These are phyloP conservation scores for Danaus plexippus DNA, from an alignment of 1,140 invertebrate species.

Conservation along the genomic window DNA sequence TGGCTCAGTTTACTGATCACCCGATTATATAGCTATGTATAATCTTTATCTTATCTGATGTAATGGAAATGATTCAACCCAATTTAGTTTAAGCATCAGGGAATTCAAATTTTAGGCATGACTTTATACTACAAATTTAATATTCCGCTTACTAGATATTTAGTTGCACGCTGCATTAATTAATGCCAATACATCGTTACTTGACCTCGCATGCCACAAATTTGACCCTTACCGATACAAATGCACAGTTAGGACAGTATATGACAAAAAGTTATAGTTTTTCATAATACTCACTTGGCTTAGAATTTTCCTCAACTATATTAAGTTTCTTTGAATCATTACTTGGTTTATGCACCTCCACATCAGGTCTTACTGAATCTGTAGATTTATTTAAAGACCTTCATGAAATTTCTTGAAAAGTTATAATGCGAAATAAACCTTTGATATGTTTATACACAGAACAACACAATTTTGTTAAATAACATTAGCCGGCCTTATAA, in stretches of 20 bases:
- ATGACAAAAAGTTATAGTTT: slow-evolving; percentile 32
- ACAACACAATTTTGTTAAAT: slow-evolving; percentile 14
- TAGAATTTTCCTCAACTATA: slow-evolving; percentile 54
- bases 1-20: slow-evolving; percentile 31
- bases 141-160: slow-evolving; percentile 7
- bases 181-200: slow-evolving; percentile 8
- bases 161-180: slow-evolving; percentile 3
- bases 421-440: slow-evolving; percentile 6
- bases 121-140: slow-evolving; percentile 10
- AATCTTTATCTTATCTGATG: slow-evolving; percentile 30
- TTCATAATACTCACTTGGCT: slow-evolving; percentile 62
- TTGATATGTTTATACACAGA: slow-evolving; percentile 18
- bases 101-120: slow-evolving; percentile 28
- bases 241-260: slow-evolving; percentile 32
- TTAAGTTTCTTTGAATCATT: slow-evolving; percentile 52
- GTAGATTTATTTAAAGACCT: slow-evolving; percentile 61
- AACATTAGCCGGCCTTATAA: slow-evolving; percentile 20
- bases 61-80: slow-evolving; percentile 33
- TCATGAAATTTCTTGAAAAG: slow-evolving; percentile 29
- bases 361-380: slow-evolving; percentile 61
- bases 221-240: slow-evolving; percentile 29
- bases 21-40: slow-evolving; percentile 29
- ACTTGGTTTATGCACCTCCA: slow-evolving; percentile 58
- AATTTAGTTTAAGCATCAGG: slow-evolving; percentile 28
- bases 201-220: slow-evolving; percentile 44